phyloP scores from a whole-genome alignment of 2,888 invertebrate genomes.

The Conops quadrifasciatus region DNA sequence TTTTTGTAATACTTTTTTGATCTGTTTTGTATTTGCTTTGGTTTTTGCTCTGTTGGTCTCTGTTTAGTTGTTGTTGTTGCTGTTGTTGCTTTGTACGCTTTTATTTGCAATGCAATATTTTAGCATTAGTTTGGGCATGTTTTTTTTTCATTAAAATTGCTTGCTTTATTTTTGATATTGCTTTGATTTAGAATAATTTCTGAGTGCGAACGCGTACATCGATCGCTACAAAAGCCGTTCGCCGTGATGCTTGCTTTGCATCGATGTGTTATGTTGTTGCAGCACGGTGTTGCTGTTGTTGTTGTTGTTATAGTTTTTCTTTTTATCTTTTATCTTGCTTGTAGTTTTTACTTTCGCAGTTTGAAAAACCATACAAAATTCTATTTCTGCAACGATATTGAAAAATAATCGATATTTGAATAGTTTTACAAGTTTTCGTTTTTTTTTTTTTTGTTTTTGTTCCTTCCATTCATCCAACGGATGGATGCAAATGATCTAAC shows the following conservation, averaged over 20 bases:
- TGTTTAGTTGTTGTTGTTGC: background rate
- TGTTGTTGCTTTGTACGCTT: background rate
- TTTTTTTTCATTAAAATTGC: background rate
- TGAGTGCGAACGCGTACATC: too few relatives aligned
- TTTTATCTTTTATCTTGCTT: background rate
- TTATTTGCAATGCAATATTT: background rate
- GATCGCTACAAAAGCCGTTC: too few relatives aligned
- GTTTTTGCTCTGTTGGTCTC: background rate
- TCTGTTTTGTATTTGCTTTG: background rate
- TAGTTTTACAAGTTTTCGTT: background rate
- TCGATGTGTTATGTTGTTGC: background rate
- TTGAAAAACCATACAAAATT: background rate
- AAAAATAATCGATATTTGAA: slow-evolving; percentile 27
- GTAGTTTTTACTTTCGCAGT: background rate
- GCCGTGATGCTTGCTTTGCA: background rate
- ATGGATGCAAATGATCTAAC: too few relatives aligned
- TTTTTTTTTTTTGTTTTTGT: background rate
- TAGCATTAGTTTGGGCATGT: background rate
- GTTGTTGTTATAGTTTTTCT: background rate
- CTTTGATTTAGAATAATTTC: background rate
- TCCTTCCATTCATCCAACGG: too few relatives aligned
- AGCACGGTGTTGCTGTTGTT: background rate
- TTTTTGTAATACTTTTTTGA: background rate
- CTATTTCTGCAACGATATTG: slow-evolving; percentile 4
- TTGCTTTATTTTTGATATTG: slow-evolving; percentile 4